Conservation (phyloP, 2,888 invertebrate species). For the Cataglyphis rosenhaueri region DNA sequence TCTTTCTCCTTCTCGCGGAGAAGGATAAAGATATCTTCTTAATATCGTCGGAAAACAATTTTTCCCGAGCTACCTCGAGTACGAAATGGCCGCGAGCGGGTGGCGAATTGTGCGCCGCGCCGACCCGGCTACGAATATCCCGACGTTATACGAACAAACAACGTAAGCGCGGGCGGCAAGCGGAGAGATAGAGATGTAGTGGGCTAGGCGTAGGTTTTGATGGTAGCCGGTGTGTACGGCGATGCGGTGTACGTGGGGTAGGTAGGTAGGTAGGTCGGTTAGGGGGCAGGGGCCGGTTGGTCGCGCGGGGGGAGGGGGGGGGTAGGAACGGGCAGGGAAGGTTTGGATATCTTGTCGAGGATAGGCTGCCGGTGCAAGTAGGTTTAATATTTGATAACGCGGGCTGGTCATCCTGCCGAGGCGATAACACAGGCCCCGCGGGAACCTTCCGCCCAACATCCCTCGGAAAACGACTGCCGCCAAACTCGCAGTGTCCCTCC, state of each 20-base stretch:
- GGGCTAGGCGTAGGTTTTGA: slow-evolving; percentile 74
- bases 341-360: slow-evolving; percentile 77
- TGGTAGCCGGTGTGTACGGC: slow-evolving; percentile 66
- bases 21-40: background rate
- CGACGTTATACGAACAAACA: slow-evolving; percentile 48
- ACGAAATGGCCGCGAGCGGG: slow-evolving; percentile 24
- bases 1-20: background rate
- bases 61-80: background rate
- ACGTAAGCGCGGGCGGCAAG: slow-evolving; percentile 52
- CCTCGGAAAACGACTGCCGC: slow-evolving; percentile 83
- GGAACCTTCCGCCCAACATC: slow-evolving; percentile 84
- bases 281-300: slow-evolving; percentile 64
- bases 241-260: slow-evolving; percentile 57
- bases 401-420: slow-evolving; percentile 85
- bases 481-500: slow-evolving; percentile 64
- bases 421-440: slow-evolving; percentile 85
- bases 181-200: slow-evolving; percentile 66
- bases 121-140: slow-evolving; percentile 34
- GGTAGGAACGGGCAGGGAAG: slow-evolving; percentile 59
- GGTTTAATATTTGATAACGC: slow-evolving; percentile 85
- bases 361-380: slow-evolving; percentile 84
- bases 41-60: slow-evolving; percentile 54
- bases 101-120: slow-evolving; percentile 32
- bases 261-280: slow-evolving; percentile 62
- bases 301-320: slow-evolving; percentile 52